phyloP scores from a whole-genome alignment of 2,113 vertebrate genomes.

The Hylia prasina region DNA sequence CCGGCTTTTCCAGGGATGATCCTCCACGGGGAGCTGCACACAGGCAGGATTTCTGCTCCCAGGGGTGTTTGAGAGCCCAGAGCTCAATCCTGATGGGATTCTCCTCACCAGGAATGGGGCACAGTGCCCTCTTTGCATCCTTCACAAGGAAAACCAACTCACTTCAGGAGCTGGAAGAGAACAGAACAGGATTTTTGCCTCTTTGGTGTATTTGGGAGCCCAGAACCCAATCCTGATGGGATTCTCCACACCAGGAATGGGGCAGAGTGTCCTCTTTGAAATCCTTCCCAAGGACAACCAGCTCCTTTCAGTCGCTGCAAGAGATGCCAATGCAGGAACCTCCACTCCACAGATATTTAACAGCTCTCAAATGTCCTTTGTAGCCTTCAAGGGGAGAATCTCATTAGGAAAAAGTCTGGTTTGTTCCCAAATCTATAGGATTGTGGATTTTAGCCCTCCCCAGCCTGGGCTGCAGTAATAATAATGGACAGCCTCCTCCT shows the following conservation, averaged over 20 bases:
- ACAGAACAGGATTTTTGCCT: not conserved
- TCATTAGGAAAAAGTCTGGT: not conserved
- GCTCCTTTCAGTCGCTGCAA: not conserved
- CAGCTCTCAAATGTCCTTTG: not conserved
- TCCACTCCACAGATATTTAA: not conserved
- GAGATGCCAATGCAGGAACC: not conserved
- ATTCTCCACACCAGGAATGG: rapidly evolving
- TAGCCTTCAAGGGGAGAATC: not conserved
- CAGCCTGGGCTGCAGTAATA: not conserved
- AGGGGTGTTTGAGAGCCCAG: rapidly evolving
- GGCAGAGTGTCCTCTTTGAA: not conserved
- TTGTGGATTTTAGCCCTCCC: not conserved
- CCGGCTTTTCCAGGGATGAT: not conserved
- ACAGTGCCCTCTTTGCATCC: not conserved
- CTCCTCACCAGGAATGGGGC: rapidly evolving
- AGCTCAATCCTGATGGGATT: not conserved
- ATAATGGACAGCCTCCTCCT: not conserved
- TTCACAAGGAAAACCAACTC: not conserved
- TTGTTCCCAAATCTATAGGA: not conserved
- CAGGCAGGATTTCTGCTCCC: not conserved
- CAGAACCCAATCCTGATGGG: not conserved
- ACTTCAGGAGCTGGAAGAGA: not conserved
- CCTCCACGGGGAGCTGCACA: not conserved
- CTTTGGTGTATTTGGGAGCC: rapidly evolving
- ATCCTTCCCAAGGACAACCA: not conserved